These are phyloP conservation scores for Drosophila pseudotakahashii DNA, from an alignment of 2,888 invertebrate genomes.

Conservation along the genomic window DNA sequence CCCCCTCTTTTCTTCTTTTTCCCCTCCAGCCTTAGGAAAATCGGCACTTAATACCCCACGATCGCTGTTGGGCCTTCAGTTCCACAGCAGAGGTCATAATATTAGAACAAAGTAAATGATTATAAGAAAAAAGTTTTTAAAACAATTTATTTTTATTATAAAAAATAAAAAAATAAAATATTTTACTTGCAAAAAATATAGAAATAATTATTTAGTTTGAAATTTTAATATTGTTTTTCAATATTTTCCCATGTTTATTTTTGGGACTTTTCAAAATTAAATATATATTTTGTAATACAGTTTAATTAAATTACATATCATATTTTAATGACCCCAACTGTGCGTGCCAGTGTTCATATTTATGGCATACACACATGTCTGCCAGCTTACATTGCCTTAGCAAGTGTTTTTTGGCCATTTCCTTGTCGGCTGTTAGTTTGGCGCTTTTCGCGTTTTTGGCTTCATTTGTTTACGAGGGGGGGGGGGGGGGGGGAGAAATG, in stretches of 20 bases:
- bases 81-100: neutral
- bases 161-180: no score
- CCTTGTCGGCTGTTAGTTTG: slow-evolving; percentile 45
- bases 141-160: no score
- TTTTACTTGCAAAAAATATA: no score
- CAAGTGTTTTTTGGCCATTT: slow-evolving; percentile 59
- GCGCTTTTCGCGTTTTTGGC: slow-evolving; percentile 43
- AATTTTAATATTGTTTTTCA: neutral
- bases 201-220: no score
- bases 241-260: neutral
- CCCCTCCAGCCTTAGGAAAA: slow-evolving; percentile 13
- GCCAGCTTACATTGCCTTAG: slow-evolving; percentile 37
- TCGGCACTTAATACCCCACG: slow-evolving; percentile 30
- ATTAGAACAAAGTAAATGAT: no score
- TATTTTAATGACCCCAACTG: slow-evolving; percentile 19
- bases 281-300: no score
- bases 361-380: slow-evolving; percentile 39
- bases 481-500: neutral
- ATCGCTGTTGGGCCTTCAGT: slow-evolving; percentile 4
- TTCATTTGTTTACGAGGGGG: slow-evolving; percentile 70
- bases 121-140: no score
- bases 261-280: neutral
- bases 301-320: no score
- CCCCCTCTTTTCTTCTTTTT: neutral
- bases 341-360: neutral